Percentiles rank a stretch among this genome's conserved stretches.
phyloP scores from a whole-genome alignment of 2,113 vertebrate species.

The Semicossyphus pulcher region DNA sequence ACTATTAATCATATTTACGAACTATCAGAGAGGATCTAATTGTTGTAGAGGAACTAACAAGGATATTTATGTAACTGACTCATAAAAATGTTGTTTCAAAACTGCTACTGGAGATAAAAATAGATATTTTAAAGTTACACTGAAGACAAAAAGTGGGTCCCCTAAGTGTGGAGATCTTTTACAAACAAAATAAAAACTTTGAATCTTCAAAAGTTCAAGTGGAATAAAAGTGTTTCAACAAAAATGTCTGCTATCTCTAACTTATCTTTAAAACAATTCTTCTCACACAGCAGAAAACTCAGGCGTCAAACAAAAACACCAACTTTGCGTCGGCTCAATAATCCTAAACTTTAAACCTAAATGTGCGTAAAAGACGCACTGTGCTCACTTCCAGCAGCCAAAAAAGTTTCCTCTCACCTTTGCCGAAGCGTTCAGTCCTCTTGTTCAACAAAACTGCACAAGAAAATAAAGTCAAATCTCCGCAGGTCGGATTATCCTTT shows the following conservation, averaged over 20 bases:
- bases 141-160: neutral
- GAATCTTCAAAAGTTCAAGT: no score
- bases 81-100: neutral
- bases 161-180: neutral
- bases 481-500: slow-evolving; percentile 61
- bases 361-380: neutral
- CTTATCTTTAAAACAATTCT: neutral
- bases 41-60: neutral
- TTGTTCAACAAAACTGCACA: neutral
- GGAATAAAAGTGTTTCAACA: neutral
- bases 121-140: neutral
- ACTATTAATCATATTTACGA: neutral
- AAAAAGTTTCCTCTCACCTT: slow-evolving; percentile 60
- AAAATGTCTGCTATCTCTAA: neutral
- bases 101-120: neutral
- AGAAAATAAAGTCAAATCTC: neutral
- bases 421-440: slow-evolving; percentile 7
- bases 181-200: neutral
- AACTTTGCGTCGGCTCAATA: neutral
- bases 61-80: neutral
- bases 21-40: neutral
- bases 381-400: neutral
- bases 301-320: neutral
- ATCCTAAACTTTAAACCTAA: neutral
- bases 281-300: neutral